Percentiles rank a stretch among this genome's conserved stretches.
phyloP scores from a whole-genome alignment of 2,797 vertebrate genomes.

The Poeciliopsis paucimaculata region DNA sequence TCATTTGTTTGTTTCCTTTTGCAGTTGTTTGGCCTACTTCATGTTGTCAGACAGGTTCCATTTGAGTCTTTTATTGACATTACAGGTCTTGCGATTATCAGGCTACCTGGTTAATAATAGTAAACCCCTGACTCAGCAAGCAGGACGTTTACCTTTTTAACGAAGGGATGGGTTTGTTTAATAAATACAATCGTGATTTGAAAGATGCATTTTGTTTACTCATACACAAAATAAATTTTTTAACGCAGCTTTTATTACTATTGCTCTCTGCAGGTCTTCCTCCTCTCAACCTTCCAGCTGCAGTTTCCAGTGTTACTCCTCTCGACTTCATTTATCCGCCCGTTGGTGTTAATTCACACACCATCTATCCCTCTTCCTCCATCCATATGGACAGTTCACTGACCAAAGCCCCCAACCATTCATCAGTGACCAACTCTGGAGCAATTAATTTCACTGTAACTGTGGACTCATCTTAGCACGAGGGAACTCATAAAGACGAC shows the following conservation, averaged over 20 bases:
- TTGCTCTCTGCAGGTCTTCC: constrained; percentile 72
- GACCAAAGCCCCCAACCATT: constrained; percentile 57
- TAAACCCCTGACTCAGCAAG: not conserved
- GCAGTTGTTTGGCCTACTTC: not conserved
- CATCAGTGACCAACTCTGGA: constrained; percentile 62
- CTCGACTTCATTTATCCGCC: constrained; percentile 71
- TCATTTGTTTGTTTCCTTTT: not conserved
- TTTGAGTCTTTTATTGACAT: not conserved
- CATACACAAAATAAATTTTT: not conserved
- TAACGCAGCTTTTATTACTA: not conserved
- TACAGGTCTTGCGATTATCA: not conserved
- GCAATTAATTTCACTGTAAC: constrained; percentile 75
- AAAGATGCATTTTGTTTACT: too few species aligned
- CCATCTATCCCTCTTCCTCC: constrained; percentile 42
- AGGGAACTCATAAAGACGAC: not conserved
- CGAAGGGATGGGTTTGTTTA: not conserved
- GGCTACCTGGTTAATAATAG: not conserved
- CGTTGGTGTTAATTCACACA: constrained; percentile 60
- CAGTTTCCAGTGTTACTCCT: constrained; percentile 74
- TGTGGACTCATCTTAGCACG: constrained; percentile 84
- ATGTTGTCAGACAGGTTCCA: not conserved
- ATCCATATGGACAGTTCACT: constrained; percentile 66
- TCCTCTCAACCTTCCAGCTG: constrained; percentile 81
- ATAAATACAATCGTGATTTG: not conserved
- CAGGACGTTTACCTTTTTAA: not conserved